Conservation (phyloP, 2,797 vertebrate genomes). For the Brotogeris chrysoptera region DNA sequence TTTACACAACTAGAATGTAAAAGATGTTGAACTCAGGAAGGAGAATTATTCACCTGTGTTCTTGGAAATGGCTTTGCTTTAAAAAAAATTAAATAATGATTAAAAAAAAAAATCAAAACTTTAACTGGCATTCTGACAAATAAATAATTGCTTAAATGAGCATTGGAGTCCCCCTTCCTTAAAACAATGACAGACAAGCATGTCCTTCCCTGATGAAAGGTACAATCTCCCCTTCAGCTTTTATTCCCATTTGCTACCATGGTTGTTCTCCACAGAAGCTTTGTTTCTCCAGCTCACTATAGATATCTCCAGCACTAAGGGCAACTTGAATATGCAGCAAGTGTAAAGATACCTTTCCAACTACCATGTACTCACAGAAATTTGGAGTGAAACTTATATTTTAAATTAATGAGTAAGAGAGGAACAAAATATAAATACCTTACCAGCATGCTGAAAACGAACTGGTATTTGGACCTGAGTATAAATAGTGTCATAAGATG, state of each 20-base stretch:
- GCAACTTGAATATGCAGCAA: background rate
- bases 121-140: background rate
- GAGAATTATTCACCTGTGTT: background rate
- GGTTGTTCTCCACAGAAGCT: background rate
- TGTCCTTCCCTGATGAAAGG: accelerated
- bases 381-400: background rate
- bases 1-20: background rate
- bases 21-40: background rate
- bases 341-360: background rate
- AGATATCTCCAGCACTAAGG: background rate
- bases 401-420: background rate
- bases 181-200: background rate
- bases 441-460: background rate
- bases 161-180: background rate
- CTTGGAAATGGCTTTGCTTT: background rate
- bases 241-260: background rate
- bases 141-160: background rate
- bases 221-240: background rate
- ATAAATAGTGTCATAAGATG: background rate
- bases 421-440: background rate
- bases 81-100: background rate
- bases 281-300: background rate
- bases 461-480: background rate
- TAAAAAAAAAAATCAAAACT: background rate
- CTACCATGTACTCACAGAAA: background rate